Percentiles rank a stretch among this genome's conserved stretches.
phyloP scores from a whole-genome alignment of 92 coral and sea anemone species.

The Heteractis magnifica region DNA sequence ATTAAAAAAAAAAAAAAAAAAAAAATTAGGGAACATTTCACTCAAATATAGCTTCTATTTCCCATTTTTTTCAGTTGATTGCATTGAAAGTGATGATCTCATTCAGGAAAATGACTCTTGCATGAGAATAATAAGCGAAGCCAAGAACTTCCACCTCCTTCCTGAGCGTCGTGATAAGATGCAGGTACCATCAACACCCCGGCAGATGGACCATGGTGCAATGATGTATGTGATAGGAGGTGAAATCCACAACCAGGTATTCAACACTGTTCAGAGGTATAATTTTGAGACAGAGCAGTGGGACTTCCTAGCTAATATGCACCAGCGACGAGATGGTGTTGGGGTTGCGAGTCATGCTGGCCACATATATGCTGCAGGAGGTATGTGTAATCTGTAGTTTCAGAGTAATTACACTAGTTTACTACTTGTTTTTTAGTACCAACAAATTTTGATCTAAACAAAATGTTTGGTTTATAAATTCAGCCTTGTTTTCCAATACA shows the following conservation, averaged over 20 bases:
- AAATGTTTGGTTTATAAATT: not conserved
- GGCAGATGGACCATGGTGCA: constrained; percentile 68
- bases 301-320: constrained; percentile 72
- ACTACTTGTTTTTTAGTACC: no score
- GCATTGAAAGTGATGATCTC: constrained; percentile 86
- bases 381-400: constrained; percentile 40
- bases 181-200: constrained; percentile 49
- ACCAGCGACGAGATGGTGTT: constrained; percentile 90
- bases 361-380: constrained; percentile 92
- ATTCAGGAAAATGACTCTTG: constrained; percentile 72
- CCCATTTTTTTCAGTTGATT: constrained; percentile 64
- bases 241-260: constrained; percentile 88
- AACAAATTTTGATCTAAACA: not conserved
- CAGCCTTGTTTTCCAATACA: not conserved
- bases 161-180: constrained; percentile 88
- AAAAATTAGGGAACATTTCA: not conserved
- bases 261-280: constrained; percentile 74
- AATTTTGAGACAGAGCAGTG: constrained; percentile 75
- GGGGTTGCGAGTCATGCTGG: constrained; percentile 91
- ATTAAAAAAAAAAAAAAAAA: not conserved
- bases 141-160: constrained; percentile 85
- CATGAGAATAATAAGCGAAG: constrained; percentile 78
- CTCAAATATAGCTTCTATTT: not conserved
- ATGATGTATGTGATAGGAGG: constrained; percentile 88
- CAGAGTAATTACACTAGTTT: not conserved